phyloP scores from a whole-genome alignment of 2,797 vertebrate species.

The Muscicapa striata region DNA sequence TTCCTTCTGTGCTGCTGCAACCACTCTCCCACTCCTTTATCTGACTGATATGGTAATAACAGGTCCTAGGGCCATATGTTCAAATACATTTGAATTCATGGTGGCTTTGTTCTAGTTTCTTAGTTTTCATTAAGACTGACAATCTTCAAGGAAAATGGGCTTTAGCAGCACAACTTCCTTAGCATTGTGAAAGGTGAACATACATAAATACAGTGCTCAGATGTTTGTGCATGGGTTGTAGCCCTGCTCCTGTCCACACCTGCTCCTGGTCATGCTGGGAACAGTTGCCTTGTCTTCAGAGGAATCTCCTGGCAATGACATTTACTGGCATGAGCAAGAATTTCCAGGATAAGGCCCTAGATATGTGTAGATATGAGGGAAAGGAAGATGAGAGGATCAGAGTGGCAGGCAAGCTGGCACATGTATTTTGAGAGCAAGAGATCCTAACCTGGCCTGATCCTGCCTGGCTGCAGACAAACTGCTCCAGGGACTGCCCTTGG shows the following conservation, averaged over 20 bases:
- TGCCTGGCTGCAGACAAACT: background rate
- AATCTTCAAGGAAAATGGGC: constrained; percentile 42
- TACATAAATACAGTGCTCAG: background rate
- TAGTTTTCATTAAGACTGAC: constrained; percentile 43
- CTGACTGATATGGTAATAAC: constrained; percentile 72
- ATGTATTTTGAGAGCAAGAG: background rate
- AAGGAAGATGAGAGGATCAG: background rate
- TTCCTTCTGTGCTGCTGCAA: constrained; percentile 47
- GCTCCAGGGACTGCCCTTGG: background rate
- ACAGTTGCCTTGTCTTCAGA: background rate
- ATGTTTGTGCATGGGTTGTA: background rate
- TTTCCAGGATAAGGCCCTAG: background rate
- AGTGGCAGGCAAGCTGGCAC: background rate
- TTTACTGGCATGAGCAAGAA: background rate
- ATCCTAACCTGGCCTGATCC: background rate
- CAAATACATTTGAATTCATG: constrained; percentile 70
- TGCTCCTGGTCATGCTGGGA: background rate
- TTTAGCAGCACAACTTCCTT: constrained; percentile 25
- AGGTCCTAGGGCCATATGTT: constrained; percentile 67
- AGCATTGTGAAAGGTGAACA: background rate
- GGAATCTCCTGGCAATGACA: background rate
- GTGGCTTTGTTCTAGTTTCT: constrained; percentile 61
- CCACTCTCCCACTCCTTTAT: constrained; percentile 64
- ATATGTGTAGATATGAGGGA: background rate
- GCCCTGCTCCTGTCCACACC: background rate